A percentile compares a stretch with the other conserved stretches of the same genome.
Conservation (phyloP, 2,113 vertebrate species). For the Corythornis vintsioides region DNA sequence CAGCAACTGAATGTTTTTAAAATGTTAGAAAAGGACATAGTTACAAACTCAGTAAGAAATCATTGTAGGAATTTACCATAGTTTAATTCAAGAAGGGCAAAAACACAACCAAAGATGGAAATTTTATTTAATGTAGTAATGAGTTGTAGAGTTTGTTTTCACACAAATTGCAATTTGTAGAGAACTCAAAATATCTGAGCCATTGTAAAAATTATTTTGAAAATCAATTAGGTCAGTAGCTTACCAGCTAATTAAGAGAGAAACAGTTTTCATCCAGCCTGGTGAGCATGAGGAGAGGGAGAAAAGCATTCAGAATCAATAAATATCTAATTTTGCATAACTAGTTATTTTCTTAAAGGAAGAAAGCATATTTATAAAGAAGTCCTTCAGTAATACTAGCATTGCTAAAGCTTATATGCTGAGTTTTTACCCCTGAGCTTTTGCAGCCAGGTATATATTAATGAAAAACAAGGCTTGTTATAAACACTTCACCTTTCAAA, state of each 20-base stretch:
- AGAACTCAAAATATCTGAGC: slow-evolving; percentile 15
- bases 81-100: background rate
- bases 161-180: background rate
- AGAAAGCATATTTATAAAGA: background rate
- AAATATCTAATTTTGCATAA: background rate
- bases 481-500: background rate
- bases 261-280: background rate
- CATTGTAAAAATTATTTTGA: slow-evolving; percentile 56
- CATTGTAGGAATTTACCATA: slow-evolving; percentile 4
- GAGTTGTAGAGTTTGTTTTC: background rate
- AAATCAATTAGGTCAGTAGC: slow-evolving; percentile 40
- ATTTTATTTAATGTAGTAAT: background rate
- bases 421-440: background rate
- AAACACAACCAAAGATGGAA: background rate
- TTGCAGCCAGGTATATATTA: background rate
- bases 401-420: background rate
- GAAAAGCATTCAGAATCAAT: background rate
- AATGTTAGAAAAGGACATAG: background rate
- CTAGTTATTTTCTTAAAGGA: background rate
- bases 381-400: background rate
- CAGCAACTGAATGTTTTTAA: slow-evolving; percentile 1
- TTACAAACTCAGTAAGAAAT: background rate
- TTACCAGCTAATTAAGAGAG: slow-evolving; percentile 33
- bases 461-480: background rate
- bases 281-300: background rate